Evolutionary conservation across 2,888 invertebrate species (phyloP), one percentile per base, ranked within the genome.

Genomic region (Margaritifera margaritifera): DNA sequence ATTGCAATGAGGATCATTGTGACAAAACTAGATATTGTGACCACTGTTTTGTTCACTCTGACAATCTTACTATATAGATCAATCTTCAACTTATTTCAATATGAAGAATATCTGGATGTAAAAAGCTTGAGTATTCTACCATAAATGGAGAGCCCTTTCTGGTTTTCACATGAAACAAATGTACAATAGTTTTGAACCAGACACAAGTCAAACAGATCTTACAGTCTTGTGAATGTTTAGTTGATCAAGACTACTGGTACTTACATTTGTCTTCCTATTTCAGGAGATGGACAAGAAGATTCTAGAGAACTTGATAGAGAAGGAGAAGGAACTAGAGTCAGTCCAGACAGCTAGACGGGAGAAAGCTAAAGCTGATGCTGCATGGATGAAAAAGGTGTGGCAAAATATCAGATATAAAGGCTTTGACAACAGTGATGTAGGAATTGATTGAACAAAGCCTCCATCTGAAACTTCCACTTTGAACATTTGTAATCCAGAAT

Each of bases 321-420:
- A 86, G 63, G 88, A 89, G 62, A 67, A 79, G 25, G 85, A 87
- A 64, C 78, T 86, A 57, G 67, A 80, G 19, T 74, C 74, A n/a
- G 69, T 86, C 3, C 78, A 85, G 69, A 85, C 88, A 31, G 85
- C 86, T 2, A 74, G 88, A 18, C 76, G 77, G 69, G 88, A 89
- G 69, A 84, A 86, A 64, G 87, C 87, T 4, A 74, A 81, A 67
- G 88, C 88, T 27, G 90, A 90, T 77, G 89, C 89, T 20, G 77
- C 82, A 5, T 89, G 89, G 88, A 89, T 89, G 89, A 87, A 86
- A 72, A 82, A 88, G 83, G 88, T 88, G 51, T 24, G 1, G 27
- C 20, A 57, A n/a, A n/a, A 53, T 52, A 56, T 56, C 56, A 56
- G 56, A 24, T 42, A 42, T 15, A 42, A 42, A 42, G 42, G 11